Base-by-base conservation (phyloP, 2,888 invertebrate genomes). In the Metalampra italica region DNA sequence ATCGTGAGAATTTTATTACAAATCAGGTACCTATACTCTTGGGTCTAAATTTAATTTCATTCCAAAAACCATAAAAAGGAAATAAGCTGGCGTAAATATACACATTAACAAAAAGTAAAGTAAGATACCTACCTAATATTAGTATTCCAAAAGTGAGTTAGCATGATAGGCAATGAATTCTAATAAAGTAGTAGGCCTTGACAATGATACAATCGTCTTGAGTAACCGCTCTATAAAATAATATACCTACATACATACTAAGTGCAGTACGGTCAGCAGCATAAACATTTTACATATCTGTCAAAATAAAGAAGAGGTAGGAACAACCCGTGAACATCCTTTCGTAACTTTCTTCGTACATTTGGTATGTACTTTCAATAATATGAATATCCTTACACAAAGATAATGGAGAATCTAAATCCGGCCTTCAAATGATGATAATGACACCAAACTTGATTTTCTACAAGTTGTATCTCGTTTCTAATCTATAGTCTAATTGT, bases 131-230 rank as follows among this genome's bases (percentile, higher is more conserved):
- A n/a, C n/a, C n/a, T n/a, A n/a, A n/a, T n/a, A 78, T 82, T 78
- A 75, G 75, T 81, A 82, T 82, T 75, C 82, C 60, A 71, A 76
- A 76, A 68, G 77, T 73, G 74, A 78, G 66, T 73, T 73, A 72
- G 66, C 71, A 65, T 66, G 82, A 78, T 75, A 77, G 74, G 78
- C 71, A 74, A 77, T 80, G 80, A 84, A 84, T 84, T 81, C 73
- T 76, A 80, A 82, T 80, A 72, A 75, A 81, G 73, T 68, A 66
- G 78, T 78, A 81, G 80, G 57, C 84, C 84, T 86, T 84, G 83
- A 77, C 78, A 84, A 74, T 82, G 78, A 78, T 78, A 80, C 77
- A 75, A 78, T 75, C 74, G 65, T 70, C 66, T 73, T 75, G 66
- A 62, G 70, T 74, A 73, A 71, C 66, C 64, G 60, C 70, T 69